Base-by-base conservation (phyloP, 1,140 invertebrate genomes). In the Spodoptera frugiperda region DNA sequence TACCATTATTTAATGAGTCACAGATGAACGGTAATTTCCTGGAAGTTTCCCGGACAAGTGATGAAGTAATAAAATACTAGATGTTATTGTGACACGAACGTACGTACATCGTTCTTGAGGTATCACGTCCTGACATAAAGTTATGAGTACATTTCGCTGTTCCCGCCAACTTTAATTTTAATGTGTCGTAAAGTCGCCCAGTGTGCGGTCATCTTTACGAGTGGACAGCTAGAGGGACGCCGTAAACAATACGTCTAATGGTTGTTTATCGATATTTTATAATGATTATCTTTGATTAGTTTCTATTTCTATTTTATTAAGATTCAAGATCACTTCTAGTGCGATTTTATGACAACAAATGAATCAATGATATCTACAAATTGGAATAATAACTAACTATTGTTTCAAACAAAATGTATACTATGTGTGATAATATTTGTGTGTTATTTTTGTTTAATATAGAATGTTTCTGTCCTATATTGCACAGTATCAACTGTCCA, bases 131-230 rank as follows among this genome's bases (percentile, higher is more conserved):
- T 1, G 4, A 49, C 30, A 63, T 75, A 65, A 75, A 75, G 46
- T 19, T 44, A 48, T n/a, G 48, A 63, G 72, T 75, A 63, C 44
- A 33, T 51, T 75, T 53, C 72, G n/a, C 44, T 63, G 72, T 63
- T 71, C 68, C 6, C 25, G 44, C 15, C 14, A 61, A 59, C 30
- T 74, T 74, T 74, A 74, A 75, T 75, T 75, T 75, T 75, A 75
- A 75, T 75, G 72, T 17, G 48, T 63, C 72, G 30, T 75, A 75
- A 75, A 72, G 46, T 3, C 4, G 11, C 68, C 19, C 68, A n/a
- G 33, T 55, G 67, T 70, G 68, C 46, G 48, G 57, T 53, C 72
- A 63, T 75, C 59, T 75, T 75, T 75, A 75, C 51, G 68, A 72
- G 68, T 55, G 68, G 68, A 19, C 48, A 30, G 25, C 14, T 54